phyloP scores from a whole-genome alignment of 2,113 vertebrate genomes.

The Stegastes partitus region DNA sequence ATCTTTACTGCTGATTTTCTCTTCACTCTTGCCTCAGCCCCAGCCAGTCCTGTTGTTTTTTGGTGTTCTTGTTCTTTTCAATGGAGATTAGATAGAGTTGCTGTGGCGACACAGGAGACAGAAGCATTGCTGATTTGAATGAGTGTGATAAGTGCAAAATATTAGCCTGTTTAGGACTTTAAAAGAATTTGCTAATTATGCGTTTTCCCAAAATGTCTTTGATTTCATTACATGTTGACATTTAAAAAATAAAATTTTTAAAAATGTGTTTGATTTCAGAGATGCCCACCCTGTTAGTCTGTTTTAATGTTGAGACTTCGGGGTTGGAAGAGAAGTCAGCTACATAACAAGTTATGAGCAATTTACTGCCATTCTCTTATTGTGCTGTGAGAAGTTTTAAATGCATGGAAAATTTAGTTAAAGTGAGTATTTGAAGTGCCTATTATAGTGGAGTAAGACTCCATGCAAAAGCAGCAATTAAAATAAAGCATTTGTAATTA shows the following conservation, averaged over 20 bases:
- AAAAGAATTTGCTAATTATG: slow-evolving; percentile 28
- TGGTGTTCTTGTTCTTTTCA: slow-evolving; percentile 78
- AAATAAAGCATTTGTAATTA: too few relatives aligned
- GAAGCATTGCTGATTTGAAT: slow-evolving; percentile 57
- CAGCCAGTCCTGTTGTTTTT: slow-evolving; percentile 82
- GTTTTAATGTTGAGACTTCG: neutral
- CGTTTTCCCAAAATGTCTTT: slow-evolving; percentile 6
- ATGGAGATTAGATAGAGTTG: slow-evolving; percentile 80
- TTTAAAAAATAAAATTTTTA: neutral
- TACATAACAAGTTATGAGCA: neutral
- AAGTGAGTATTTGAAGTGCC: neutral
- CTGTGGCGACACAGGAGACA: slow-evolving; percentile 63
- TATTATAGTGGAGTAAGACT: neutral
- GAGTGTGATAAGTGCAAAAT: slow-evolving; percentile 54
- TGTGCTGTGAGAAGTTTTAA: neutral
- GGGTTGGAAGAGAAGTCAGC: neutral
- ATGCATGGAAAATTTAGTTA: neutral
- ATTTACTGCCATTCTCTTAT: slow-evolving; percentile 11
- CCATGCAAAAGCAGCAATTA: neutral
- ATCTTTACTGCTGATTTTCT: slow-evolving; percentile 93
- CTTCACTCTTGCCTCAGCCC: slow-evolving; percentile 82
- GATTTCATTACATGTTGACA: slow-evolving; percentile 5
- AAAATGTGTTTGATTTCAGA: neutral
- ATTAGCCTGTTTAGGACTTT: slow-evolving; percentile 16
- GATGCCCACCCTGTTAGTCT: neutral